Conservation (phyloP, 2,888 invertebrate genomes). For the Cantharis nigra region DNA sequence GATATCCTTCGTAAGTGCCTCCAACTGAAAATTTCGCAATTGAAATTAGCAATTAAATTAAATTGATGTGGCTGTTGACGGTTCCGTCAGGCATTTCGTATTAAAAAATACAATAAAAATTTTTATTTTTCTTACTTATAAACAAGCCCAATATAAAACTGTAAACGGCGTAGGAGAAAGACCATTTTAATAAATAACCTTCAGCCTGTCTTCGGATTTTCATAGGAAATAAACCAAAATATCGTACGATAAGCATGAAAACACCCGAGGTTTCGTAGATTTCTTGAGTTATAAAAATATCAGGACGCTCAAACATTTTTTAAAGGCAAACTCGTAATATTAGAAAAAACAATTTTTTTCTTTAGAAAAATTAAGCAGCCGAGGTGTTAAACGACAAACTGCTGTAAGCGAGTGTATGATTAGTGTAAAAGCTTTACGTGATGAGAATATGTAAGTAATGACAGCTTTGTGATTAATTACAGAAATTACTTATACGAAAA, state of each 20-base stretch:
- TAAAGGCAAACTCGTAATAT: neutral
- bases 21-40: neutral
- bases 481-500: neutral
- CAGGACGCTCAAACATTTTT: neutral
- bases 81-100: neutral
- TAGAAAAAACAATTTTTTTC: neutral
- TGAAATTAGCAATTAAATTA: too few relatives aligned
- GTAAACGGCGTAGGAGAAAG: neutral
- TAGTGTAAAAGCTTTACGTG: neutral
- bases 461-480: neutral
- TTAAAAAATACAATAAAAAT: neutral
- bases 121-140: neutral
- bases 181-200: neutral
- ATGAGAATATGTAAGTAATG: neutral
- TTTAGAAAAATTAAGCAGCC: neutral
- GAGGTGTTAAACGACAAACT: neutral
- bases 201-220: neutral
- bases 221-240: slow-evolving; percentile 4
- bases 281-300: neutral
- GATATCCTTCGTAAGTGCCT: neutral
- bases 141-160: neutral
- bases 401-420: neutral
- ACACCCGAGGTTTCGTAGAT: slow-evolving; percentile 6
- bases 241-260: neutral
- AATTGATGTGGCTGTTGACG: neutral